phyloP scores from a whole-genome alignment of 1,140 invertebrate species.

The Micrasema longulum region DNA sequence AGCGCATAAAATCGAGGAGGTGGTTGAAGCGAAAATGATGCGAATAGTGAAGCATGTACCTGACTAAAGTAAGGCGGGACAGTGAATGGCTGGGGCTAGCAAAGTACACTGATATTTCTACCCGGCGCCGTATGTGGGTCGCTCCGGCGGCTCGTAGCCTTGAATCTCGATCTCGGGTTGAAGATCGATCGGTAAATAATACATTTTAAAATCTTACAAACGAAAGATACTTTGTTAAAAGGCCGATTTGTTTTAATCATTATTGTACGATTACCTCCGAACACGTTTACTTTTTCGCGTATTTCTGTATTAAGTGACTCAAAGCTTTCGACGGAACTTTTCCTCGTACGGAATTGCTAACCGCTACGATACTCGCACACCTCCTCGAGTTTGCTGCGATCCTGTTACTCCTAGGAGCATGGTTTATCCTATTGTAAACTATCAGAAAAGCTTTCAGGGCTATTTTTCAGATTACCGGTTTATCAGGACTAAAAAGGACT shows the following conservation, averaged over 20 bases:
- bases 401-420: slow-evolving; percentile 51
- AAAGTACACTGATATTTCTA: slow-evolving; percentile 50
- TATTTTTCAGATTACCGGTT: not conserved
- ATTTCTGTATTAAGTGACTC: not conserved
- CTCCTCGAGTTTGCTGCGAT: slow-evolving; percentile 44
- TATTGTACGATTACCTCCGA: not conserved
- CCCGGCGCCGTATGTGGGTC: slow-evolving; percentile 48
- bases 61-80: slow-evolving; percentile 52
- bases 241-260: not conserved
- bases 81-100: slow-evolving; percentile 51
- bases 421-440: slow-evolving; percentile 46
- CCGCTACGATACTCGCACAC: slow-evolving; percentile 35
- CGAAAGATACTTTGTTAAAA: not conserved
- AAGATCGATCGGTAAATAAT: slow-evolving; percentile 25
- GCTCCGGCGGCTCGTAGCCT: slow-evolving; percentile 44
- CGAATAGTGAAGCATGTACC: slow-evolving; percentile 48
- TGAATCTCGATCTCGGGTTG: slow-evolving; percentile 44
- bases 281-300: not conserved
- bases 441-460: slow-evolving; percentile 1
- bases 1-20: slow-evolving; percentile 44
- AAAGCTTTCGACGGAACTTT: slow-evolving; percentile 6
- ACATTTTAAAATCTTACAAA: not conserved
- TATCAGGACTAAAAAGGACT: not conserved
- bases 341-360: slow-evolving; percentile 33
- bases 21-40: slow-evolving; percentile 48